Base-by-base conservation (phyloP, 1,140 invertebrate genomes). In the Littorina saxatilis region DNA sequence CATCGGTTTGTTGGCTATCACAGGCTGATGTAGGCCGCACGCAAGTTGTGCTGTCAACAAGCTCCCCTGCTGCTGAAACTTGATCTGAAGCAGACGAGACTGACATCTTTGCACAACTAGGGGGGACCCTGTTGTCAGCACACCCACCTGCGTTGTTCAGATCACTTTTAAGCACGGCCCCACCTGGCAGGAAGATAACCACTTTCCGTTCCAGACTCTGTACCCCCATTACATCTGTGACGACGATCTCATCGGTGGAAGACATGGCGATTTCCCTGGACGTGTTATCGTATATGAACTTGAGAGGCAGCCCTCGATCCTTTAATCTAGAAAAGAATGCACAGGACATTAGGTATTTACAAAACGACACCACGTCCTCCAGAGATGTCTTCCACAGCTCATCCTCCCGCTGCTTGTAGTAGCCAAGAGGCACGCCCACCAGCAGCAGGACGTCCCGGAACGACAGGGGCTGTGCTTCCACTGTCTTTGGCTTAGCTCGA, bases 191-290 rank as follows among this genome's bases (percentile, higher is more conserved):
- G 29, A 63, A 78, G 17, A 78, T 63, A 11, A 78, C 76, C 55
- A 78, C 76, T n/a, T 78, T 78, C 15, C 76, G 55, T 39, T 78
- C 76, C 76, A 78, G 58, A 23, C 76, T 63, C 39, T 78, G 76
- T 23, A 43, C 32, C 20, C 76, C 58, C 76, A 63, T 78, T 5
- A 78, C 76, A 58, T 78, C 76, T 23, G 76, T 66, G 15, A 63
- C 20, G 39, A 78, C 20, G 23, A 78, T 66, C 20, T 40, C 55
- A 23, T 78, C 58, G 9, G 15, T 43, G 35, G 52, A 7, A 5
- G 76, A 58, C 1, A 78, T 39, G 9, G 76, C 76, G 58, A 78
- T 78, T 39, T 78, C 76, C 27, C 55, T n/a, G 4, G 76, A 78
- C 32, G 76, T 78, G 58, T 78, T 78, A 37, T 78, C 76, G 23